A percentile compares a stretch with the other conserved stretches of the same genome.
These are phyloP conservation scores for Catamblyrhynchus diadema DNA, from an alignment of 2,797 vertebrate species.

Conservation along the genomic window DNA sequence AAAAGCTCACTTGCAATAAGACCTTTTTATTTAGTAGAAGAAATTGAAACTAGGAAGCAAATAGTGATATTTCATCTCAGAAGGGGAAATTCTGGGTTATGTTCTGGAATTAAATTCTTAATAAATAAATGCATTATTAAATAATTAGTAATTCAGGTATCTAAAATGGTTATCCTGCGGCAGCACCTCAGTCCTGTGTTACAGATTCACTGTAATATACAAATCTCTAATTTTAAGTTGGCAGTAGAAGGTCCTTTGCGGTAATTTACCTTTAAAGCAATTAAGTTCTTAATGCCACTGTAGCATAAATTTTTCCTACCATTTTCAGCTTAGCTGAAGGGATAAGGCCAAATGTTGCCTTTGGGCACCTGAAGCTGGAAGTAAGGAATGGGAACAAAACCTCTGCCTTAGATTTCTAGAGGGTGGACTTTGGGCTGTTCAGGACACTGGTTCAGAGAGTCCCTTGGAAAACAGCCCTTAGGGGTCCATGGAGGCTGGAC, in stretches of 20 bases:
- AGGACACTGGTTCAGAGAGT: not conserved
- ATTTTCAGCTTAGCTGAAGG: constrained; percentile 12
- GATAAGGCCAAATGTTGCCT: not conserved
- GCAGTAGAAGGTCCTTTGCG: not conserved
- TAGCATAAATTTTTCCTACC: not conserved
- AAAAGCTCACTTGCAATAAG: not conserved
- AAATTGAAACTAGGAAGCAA: not conserved
- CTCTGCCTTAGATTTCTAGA: not conserved
- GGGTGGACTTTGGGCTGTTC: not conserved
- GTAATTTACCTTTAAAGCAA: not conserved
- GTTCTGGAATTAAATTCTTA: not conserved
- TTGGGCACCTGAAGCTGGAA: not conserved
- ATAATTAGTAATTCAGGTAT: not conserved
- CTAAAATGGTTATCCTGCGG: not conserved
- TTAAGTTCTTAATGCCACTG: not conserved
- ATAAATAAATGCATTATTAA: not conserved
- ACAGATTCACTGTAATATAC: not conserved
- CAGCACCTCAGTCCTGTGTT: not conserved
- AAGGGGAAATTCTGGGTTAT: not conserved
- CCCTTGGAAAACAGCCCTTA: not conserved
- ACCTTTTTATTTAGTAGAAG: not conserved
- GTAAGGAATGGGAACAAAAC: not conserved
- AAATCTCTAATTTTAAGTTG: not conserved
- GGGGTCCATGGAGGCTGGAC: not conserved
- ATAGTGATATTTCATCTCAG: not conserved